Evolutionary conservation across 2,113 vertebrate genomes (phyloP), one percentile per base, ranked within the genome.

Genomic region (Cavia aperea): DNA sequence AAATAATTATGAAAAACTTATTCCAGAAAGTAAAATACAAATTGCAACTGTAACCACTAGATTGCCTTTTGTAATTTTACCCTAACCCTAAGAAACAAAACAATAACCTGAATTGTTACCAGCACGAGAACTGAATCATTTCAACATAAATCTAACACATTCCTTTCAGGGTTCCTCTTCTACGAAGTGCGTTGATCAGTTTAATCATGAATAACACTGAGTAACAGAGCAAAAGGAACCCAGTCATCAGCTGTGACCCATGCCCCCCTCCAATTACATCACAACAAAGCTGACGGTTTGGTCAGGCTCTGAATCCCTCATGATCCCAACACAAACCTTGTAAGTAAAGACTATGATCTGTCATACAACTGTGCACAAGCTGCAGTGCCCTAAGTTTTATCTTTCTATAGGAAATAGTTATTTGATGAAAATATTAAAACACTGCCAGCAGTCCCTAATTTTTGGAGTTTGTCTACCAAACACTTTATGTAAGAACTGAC

Each of bases 11-110:
- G 93, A 97, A 96, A 97, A 72, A 97, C 73, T 49, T 58, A 95
- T 96, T 96, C 66, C 83, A 95, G 73, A 96, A 96, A 96, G 96
- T 96, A 96, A 86, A 96, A 96, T 92, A 95, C 73, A 96, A 97
- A 92, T 94, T 93, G 94, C 73, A 94, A 96, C 92, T 96, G 96
- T 96, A 97, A 96, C 92, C 94, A 96, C 95, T 96, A 97, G 95
- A 86, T 96, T 95, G 65, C 63, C 81, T 97, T 60, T 86, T 88
- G 70, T 75, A 93, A 86, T 89, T 56, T 94, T 86, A 93, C 58
- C 66, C 75, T 92, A 93, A 63, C 21, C 39, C 92, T 87, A 89
- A 70, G 93, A 93, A 91, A 86, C 36, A 93, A 95, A 88, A 31
- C 7, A 60, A 93, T 95, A 96, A 95, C 86, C 93, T 96, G 51